Evolutionary conservation across 2,888 invertebrate species (phyloP), one percentile per base, ranked within the genome.

Genomic region (Thymelicus sylvestris): DNA sequence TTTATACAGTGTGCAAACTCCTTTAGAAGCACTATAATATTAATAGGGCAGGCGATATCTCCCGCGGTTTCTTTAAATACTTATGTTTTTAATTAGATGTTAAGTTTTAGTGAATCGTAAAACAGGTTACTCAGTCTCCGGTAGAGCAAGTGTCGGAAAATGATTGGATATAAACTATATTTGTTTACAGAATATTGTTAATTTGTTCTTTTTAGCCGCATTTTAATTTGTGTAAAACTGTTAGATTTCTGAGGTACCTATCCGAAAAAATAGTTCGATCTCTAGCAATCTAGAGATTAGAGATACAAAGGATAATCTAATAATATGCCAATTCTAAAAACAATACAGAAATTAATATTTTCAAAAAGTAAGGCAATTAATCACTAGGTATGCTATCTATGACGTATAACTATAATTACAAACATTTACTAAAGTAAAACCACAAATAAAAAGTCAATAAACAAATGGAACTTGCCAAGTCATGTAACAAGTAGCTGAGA

Each of bases 11-110:
- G 52, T 61, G 52, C 15, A 52, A 64, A 48, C 48, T 63, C 67
- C 71, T 69, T 73, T 77, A 76, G 75, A 73, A 74, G 67, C 72
- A 72, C 77, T 78, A 81, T 81, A 77, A 81, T 85, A 84, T 82
- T 83, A 83, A 84, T 82, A 84, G 13, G 24, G 38, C 62, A 79
- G 79, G 75, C 73, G 69, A 72, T 78, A 84, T 86, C 88, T 87
- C 88, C 88, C 87, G 82, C 85, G 79, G 81, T 78, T 74, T 78
- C 74, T 73, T 72, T 77, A 77, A 69, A 69, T 69, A 69, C 69
- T 69, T 62, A 68, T 13, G 8, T 63, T 63, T 62, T 69, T 64
- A 69, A 69, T 69, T 64, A 69, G 57, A 8, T n/a, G 38, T 64
- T 63, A 7, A 19, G 50, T 13, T 24, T 75, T 44, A 62, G 67